Conservation (phyloP, 2,797 vertebrate species). For the Moxostoma hubbsi region DNA sequence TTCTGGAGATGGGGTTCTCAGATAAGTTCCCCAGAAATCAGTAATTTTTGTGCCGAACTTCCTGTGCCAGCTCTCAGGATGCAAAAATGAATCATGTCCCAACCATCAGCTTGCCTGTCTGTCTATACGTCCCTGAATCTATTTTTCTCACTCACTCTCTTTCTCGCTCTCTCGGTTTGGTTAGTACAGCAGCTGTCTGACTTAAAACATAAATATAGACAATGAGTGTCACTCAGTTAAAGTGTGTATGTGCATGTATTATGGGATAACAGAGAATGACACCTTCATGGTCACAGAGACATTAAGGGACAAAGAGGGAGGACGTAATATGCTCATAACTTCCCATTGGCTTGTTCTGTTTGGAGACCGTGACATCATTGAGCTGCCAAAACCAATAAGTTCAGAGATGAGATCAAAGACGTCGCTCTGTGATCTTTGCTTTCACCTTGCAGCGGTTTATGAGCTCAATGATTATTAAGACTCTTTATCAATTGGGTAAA, state of each 20-base stretch:
- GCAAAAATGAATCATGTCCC: neutral
- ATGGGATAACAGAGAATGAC: neutral
- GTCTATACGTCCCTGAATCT: conserved; percentile 5
- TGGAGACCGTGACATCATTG: conserved; percentile 1
- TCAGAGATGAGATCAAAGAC: neutral
- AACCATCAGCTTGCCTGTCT: neutral
- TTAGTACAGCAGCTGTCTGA: conserved; percentile 69
- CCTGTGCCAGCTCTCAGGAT: neutral
- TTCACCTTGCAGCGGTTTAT: conserved; percentile 19
- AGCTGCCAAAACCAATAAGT: conserved; percentile 8
- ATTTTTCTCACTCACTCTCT: conserved; percentile 28
- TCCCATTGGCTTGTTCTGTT: conserved; percentile 17
- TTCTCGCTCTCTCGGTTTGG: conserved; percentile 49
- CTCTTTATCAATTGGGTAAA: too few species aligned
- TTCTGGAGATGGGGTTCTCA: conserved; percentile 17
- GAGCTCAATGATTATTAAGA: neutral
- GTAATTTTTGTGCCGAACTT: neutral
- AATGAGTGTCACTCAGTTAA: conserved; percentile 63
- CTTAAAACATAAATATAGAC: conserved; percentile 77
- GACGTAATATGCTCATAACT: neutral
- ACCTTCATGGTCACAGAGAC: neutral
- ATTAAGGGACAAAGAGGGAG: neutral
- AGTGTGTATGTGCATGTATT: conserved; percentile 20
- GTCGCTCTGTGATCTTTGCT: conserved; percentile 2
- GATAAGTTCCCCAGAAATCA: neutral